Base-by-base conservation (phyloP, 2,113 vertebrate genomes). In the Spilogale gracilis region DNA sequence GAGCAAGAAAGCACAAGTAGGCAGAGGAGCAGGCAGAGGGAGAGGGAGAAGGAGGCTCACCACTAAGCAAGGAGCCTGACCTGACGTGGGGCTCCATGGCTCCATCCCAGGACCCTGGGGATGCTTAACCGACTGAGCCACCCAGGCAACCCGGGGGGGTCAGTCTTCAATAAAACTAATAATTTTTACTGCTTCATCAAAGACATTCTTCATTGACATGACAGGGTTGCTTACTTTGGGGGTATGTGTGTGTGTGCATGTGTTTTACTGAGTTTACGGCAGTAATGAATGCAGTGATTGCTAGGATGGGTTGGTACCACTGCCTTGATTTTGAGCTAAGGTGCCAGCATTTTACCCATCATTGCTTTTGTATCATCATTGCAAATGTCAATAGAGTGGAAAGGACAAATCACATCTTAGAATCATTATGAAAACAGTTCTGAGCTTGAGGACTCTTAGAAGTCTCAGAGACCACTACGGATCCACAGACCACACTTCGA, bases 171-270 rank as follows among this genome's bases (percentile, higher is more conserved):
- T 82, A 83, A 93, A 85, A 89, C 20, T 32, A 54, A 27, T 76
- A 87, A 61, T 73, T 69, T 92, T 86, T 48, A 80, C 11, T 48
- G 38, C 45, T 93, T 97, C 30, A 58, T 90, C 58, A 76, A 45
- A 97, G 81, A 50, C n/a, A 58, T 83, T 92, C 54, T 56, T 69
- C 74, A 73, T 6, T 94, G 90, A 89, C 71, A 45, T 56, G 18
- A n/a, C 48, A 21, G 1, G 13, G 25, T 54, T 67, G 74, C 74
- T 74, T 17, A 54, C 17, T 71, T 81, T 43, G 50, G 32, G 8
- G 32, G 50, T n/a, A 8, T 69, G n/a, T 14, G 30, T 27, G 38
- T 9, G 32, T 32, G 48, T 43, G 43, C 32, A 16, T 84, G 3
- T 52, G 43, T 79, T 65, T 60, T 73, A 4, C 78, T n/a, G 89